phyloP scores from a whole-genome alignment of 2,888 invertebrate species.

The Hedya salicella region DNA sequence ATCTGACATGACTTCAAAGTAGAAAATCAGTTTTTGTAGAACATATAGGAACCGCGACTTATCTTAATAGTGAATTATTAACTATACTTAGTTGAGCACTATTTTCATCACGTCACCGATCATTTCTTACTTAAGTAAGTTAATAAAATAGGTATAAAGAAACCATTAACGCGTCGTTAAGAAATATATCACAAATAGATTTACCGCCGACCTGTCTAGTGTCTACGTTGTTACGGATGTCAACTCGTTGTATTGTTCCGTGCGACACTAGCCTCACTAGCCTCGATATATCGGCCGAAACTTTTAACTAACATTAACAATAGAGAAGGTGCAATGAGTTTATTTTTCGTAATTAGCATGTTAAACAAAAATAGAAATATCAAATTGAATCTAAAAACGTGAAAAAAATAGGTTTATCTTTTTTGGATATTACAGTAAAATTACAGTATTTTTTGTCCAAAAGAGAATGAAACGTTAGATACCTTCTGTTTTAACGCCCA shows the following conservation, averaged over 20 bases:
- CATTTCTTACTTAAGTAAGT: not conserved
- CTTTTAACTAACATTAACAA: conserved; percentile 1
- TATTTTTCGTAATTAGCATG: no score
- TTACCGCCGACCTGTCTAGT: not conserved
- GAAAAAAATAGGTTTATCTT: no score
- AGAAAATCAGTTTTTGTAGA: not conserved
- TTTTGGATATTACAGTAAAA: no score
- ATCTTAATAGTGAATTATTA: not conserved
- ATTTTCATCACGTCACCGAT: not conserved
- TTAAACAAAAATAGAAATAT: no score
- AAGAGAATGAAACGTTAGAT: no score
- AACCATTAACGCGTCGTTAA: conserved; percentile 1
- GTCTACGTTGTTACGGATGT: conserved; percentile 7
- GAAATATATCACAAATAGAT: conserved; percentile 16
- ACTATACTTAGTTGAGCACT: conserved; percentile 24
- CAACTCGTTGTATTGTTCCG: conserved; percentile 15
- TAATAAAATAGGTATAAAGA: conserved; percentile 1
- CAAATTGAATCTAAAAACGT: no score
- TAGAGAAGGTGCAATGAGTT: no score
- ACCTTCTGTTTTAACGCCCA: no score
- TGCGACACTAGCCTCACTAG: no score
- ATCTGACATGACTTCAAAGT: no score
- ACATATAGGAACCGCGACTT: not conserved
- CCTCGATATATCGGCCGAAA: not conserved
- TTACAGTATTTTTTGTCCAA: no score